Conservation (phyloP, 2,797 vertebrate genomes). For the Sebastes trivittatus region DNA sequence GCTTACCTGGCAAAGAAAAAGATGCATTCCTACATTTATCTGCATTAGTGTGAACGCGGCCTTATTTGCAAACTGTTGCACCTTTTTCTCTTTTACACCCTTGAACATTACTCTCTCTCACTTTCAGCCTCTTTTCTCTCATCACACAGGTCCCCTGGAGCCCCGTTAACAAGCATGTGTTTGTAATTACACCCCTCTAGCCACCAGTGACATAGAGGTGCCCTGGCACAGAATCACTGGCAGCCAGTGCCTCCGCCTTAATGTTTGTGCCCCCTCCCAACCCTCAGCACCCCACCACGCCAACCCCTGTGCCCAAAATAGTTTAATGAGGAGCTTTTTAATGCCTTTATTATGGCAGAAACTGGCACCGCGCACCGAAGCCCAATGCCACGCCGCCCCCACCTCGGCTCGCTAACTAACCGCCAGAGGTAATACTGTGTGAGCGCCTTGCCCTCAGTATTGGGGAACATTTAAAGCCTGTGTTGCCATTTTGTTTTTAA, state of each 20-base stretch:
- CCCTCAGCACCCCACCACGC: constrained; percentile 26
- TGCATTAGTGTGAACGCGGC: neutral
- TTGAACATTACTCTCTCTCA: neutral
- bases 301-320: constrained; percentile 76
- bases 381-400: constrained; percentile 43
- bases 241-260: constrained; percentile 45
- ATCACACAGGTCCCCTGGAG: constrained; percentile 59
- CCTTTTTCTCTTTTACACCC: neutral
- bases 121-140: constrained; percentile 23
- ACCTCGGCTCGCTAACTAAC: constrained; percentile 46
- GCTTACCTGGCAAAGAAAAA: neutral
- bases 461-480: constrained; percentile 58
- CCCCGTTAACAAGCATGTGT: constrained; percentile 79
- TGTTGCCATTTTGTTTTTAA: constrained; percentile 64
- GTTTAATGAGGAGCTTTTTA: constrained; percentile 79
- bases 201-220: constrained; percentile 77
- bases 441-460: constrained; percentile 33
- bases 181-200: constrained; percentile 74
- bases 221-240: constrained; percentile 68
- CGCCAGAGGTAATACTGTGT: constrained; percentile 44
- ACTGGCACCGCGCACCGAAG: constrained; percentile 58
- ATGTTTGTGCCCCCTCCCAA: constrained; percentile 44
- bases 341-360: constrained; percentile 77
- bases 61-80: neutral
- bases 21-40: neutral